Evolutionary conservation across 2,888 invertebrate species (phyloP).

Genomic region (Gisinianus flammeolus): DNA sequence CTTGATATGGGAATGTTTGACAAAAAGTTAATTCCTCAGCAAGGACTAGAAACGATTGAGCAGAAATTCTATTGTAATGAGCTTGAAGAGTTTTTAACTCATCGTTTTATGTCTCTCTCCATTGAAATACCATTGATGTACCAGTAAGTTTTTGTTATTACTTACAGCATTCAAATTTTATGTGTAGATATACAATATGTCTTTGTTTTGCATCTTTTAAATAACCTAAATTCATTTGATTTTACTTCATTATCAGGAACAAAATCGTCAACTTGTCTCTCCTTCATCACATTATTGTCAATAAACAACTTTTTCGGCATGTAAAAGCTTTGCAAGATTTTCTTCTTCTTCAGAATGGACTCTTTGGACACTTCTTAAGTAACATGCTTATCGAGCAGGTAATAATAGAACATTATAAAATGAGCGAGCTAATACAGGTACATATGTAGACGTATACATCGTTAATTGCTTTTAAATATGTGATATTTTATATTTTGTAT

Average conservation of each 20-base stretch:
- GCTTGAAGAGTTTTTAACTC: slow-evolving; percentile 26
- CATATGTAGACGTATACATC: background rate
- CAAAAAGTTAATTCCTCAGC: slow-evolving; percentile 10
- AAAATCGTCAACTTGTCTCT: slow-evolving; percentile 51
- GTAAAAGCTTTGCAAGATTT: slow-evolving; percentile 52
- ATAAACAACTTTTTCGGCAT: slow-evolving; percentile 53
- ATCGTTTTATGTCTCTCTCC: slow-evolving; percentile 23
- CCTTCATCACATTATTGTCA: slow-evolving; percentile 54
- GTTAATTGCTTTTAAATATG: background rate
- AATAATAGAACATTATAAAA: background rate
- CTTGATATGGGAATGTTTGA: slow-evolving; percentile 22
- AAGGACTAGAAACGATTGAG: background rate
- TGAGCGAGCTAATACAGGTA: background rate
- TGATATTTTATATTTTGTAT: background rate
- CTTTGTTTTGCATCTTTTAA: background rate
- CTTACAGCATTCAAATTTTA: background rate
- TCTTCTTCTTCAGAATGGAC: slow-evolving; percentile 55
- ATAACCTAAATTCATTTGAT: background rate
- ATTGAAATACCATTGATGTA: slow-evolving; percentile 26
- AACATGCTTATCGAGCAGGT: slow-evolving; percentile 17
- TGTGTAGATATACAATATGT: background rate
- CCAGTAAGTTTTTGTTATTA: slow-evolving; percentile 26
- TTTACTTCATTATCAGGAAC: slow-evolving; percentile 40
- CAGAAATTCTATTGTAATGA: background rate
- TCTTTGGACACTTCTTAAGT: slow-evolving; percentile 52